Evolutionary conservation across 2,888 invertebrate genomes (phyloP), one percentile per base, ranked within the genome.

Genomic region (Ommatoiulus sabulosus): DNA sequence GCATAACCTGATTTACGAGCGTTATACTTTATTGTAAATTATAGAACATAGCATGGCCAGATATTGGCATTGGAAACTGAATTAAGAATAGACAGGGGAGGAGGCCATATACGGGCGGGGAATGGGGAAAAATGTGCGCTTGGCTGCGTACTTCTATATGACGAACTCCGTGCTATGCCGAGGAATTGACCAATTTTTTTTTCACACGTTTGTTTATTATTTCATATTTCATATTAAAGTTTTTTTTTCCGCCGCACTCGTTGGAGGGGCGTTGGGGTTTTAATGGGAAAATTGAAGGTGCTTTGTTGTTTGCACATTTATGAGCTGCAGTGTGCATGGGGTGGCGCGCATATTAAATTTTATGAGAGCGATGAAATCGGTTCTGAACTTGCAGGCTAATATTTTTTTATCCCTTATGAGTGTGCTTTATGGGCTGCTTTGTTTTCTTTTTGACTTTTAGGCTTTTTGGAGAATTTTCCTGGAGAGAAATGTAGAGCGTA

Each of bases 1-100:
- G 46, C 85, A 85, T 85, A 85, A 85, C 85, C 85, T 85, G 85
- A 85, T 85, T 85, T 85, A 85, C 85, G 46, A 85, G 46, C 72
- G 72, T 72, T 72, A 72, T 72, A 72, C 72, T 72, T 72, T 72
- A 72, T 72, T 72, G 72, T 72, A 72, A 72, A 72, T 72, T 72
- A 72, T 72, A 72, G 72, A 72, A 72, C 72, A 72, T 72, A 72
- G 72, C 72, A 72, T 24, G 72, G 72, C 72, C 72, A 72, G 72
- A 72, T 72, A 72, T 72, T 72, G 72, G 24, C 72, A n/a, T 72
- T 72, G 72, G 72, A 72, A 72, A 72, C 72, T 24, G 72, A 72
- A 72, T 72, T 72, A 72, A 72, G 72, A 72, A 72, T 72, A 72
- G 72, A 72, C 72, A 72, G 72, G 72, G 72, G 72, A 72, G 72